Base-by-base conservation (phyloP, 2,888 invertebrate species). In the Limenitis camilla region DNA sequence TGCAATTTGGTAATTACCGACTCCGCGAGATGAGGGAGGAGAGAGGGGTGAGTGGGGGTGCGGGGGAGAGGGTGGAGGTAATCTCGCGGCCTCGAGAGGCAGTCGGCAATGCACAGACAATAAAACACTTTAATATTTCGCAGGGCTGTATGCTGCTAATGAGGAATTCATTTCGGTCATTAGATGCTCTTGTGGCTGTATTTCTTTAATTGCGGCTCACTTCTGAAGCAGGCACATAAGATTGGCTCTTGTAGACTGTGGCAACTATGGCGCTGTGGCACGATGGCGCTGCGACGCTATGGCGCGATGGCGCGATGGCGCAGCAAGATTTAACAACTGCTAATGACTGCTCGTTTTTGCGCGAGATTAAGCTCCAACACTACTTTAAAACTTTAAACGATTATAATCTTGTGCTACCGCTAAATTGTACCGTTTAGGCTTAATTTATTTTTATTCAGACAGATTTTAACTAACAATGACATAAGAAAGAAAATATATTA, bases 1-100 rank as follows among this genome's bases (percentile, higher is more conserved):
- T 59, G 71, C 71, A 65, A 72, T 71, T 74, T 68, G 67, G 68
- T 71, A 72, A 75, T 75, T 74, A 69, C 63, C 45, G 41, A 45
- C 53, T 52, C 48, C 42, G 53, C 47, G 49, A 49, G 42, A 52
- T 47, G 48, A 31, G 55, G 42, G 49, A 30, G 48, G 47, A 27
- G 48, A 11, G 43, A 8, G 48, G 40, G 27, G 33, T 40, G 43
- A 53, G 44, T 38, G 29, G 47, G 27, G 28, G 45, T 39, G 31
- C 45, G 42, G 46, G 32, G 32, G 54, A 55, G 46, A 43, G 45
- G 52, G 45, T 43, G 52, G 50, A 44, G 55, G 55, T 59, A 63
- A 62, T 64, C 66, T 67, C 67, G 61, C 56, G 60, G 61, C 60
- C 61, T 60, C 59, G 60, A 60, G 60, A 56, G 56, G 53, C 55